Evolutionary conservation across 2,797 vertebrate genomes (phyloP).

Genomic region (Bradypodion pumilum): DNA sequence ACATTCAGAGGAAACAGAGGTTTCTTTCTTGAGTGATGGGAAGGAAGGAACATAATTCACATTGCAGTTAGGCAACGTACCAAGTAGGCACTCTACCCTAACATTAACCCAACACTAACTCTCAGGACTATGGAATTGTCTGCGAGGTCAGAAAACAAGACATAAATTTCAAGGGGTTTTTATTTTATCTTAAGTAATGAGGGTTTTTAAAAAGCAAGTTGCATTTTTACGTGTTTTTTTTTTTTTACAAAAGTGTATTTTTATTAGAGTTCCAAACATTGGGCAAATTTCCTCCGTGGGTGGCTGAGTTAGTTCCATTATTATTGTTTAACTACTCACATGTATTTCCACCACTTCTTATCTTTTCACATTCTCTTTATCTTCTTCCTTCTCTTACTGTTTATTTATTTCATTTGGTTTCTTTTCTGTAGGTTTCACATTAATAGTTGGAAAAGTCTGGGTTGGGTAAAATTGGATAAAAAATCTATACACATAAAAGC

Average conservation of each 20-base stretch:
- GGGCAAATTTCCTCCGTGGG: not conserved
- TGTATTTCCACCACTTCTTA: not conserved
- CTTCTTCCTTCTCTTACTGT: not conserved
- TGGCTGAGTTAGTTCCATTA: not conserved
- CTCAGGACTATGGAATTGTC: too few species aligned
- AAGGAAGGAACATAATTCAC: not conserved
- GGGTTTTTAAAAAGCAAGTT: too few species aligned
- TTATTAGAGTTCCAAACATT: not conserved
- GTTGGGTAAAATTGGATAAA: not conserved
- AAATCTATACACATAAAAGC: not conserved
- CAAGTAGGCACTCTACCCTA: too few species aligned
- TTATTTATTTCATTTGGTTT: not conserved
- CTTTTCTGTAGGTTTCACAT: not conserved
- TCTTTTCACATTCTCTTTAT: not conserved
- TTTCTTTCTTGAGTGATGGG: not conserved
- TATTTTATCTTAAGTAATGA: too few species aligned
- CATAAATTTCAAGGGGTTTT: too few species aligned
- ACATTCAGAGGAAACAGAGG: not conserved
- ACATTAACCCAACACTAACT: too few species aligned
- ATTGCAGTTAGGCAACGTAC: too few species aligned
- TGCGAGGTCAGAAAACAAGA: too few species aligned
- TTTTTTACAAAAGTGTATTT: too few species aligned
- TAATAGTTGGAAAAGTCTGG: not conserved
- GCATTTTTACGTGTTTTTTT: too few species aligned
- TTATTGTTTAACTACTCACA: not conserved